Base-by-base conservation (phyloP, 2,797 vertebrate species). In the Mustela erminea region DNA sequence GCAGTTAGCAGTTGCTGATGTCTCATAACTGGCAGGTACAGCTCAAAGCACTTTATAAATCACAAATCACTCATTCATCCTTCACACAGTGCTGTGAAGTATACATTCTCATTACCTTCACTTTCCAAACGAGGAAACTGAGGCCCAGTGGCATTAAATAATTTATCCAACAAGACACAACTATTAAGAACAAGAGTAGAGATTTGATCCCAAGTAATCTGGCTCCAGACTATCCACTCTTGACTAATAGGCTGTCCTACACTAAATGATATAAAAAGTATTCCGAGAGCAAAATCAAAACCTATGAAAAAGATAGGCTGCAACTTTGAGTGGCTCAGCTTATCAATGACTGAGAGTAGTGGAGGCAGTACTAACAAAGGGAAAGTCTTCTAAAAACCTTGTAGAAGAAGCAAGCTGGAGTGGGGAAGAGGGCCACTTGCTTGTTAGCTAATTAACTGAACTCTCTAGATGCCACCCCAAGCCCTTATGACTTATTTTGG, bases 241-340 rank as follows among this genome's bases (percentile, higher is more conserved):
- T n/a, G 11, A 70, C 5, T 81, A 74, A 49, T 60, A 74, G 10
- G 56, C 12, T 78, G 17, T 18, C 4, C 18, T 62, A 84, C 12
- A 62, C 20, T 78, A 49, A 90, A 90, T 75, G 84, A 90, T 58
- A 41, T 83, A 70, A 87, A 90, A 90, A 25, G 8, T 52, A 82
- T 77, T 66, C 82, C n/a, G 46, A 94, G 9, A 91, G 77, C 25
- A 97, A 92, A 93, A 75, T 49, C 74, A 77, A 77, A 49, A 49
- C 43, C 74, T 49, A 49, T 77, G 17, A 77, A 32, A 49, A 77
- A 56, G 2, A 29, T 14, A 82, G 72, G 32, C 20, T 89, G 35
- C 35, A 75, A 85, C 38, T 66, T 3, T 82, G 62, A 95, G 46
- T 38, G 32, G 58, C 35, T 80, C 8, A 41, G 56, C 29, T 92